Base-by-base conservation (phyloP, 2,888 invertebrate species). In the Drosophila recens region DNA sequence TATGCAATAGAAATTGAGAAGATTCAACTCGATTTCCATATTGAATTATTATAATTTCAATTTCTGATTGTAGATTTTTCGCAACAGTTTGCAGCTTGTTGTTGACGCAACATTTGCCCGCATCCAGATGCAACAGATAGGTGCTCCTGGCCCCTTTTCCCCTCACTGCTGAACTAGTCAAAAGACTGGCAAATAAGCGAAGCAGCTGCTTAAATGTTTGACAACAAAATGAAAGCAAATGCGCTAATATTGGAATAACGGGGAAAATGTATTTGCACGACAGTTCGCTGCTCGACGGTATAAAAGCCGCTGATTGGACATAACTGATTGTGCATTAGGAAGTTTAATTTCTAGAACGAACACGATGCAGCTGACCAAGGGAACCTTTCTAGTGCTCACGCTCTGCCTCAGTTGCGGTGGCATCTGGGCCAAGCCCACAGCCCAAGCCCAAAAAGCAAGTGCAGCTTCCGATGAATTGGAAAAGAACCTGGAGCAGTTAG, bases 131-230 rank as follows among this genome's bases (percentile, higher is more conserved):
- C 43, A 62, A n/a, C 43, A 17, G 20, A 43, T 20, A 20, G 8
- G 0, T 4, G 11, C 15, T 13, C 5, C 23, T n/a, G 13, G n/a
- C 9, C 46, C 20, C 6, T 4, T 13, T 9, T 30, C 5, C 30
- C 1, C 1, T 3, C 13, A 1, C 11, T 27, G 0, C 17, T 15
- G 30, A 58, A 11, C 20, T 42, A 42, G 40, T 51, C 33, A 51
- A 51, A 52, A 27, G 3, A 4, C 43, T 2, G 15, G 57, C 33
- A 40, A 48, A 40, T 42, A 54, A 13, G 15, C 33, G 2, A n/a
- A 13, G 27, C 78, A 72, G 66, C 75, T 78, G 75, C 40, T 69
- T 57, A 79, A 78, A 78, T 78, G 72, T 75, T 78, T 71, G 62
- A 45, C 33, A 64, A 64, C 53, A 54, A 63, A 62, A 54, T 45